Percentiles rank a stretch among this genome's conserved stretches.
phyloP scores from a whole-genome alignment of 2,113 vertebrate species.

The Isurus oxyrinchus region DNA sequence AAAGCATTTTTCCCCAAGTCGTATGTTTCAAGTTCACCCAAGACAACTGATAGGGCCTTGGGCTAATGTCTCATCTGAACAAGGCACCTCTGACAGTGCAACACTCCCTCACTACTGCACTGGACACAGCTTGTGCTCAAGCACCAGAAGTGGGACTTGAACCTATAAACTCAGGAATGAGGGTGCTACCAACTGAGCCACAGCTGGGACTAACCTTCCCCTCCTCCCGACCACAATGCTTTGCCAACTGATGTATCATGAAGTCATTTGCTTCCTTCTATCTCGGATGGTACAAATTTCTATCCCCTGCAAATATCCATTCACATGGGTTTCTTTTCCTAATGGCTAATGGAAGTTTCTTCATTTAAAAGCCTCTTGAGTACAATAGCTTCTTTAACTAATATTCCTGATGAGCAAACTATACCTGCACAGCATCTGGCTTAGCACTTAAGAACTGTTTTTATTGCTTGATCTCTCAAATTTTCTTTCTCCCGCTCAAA shows the following conservation, averaged over 20 bases:
- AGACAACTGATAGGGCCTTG: not conserved
- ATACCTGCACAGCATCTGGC: not conserved
- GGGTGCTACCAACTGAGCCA: not conserved
- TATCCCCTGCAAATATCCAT: not conserved
- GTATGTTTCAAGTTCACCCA: not conserved
- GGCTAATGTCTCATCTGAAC: not conserved
- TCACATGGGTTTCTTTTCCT: not conserved
- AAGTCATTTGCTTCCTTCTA: not conserved
- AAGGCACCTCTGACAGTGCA: not conserved
- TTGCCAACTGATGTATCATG: no score
- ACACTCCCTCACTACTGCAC: not conserved
- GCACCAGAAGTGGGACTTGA: not conserved
- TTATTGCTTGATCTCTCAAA: not conserved
- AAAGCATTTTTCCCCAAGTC: not conserved
- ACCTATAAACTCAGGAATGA: not conserved
- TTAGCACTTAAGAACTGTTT: not conserved
- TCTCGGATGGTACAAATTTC: not conserved
- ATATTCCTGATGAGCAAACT: not conserved
- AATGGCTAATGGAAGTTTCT: not conserved
- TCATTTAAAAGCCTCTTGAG: not conserved
- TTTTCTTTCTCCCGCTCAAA: not conserved
- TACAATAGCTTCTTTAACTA: not conserved
- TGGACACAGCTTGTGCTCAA: not conserved
- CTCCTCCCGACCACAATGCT: no score
- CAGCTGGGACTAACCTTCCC: no score